Evolutionary conservation across 2,888 invertebrate genomes (phyloP).

Genomic region (Boloria euphrosyne): DNA sequence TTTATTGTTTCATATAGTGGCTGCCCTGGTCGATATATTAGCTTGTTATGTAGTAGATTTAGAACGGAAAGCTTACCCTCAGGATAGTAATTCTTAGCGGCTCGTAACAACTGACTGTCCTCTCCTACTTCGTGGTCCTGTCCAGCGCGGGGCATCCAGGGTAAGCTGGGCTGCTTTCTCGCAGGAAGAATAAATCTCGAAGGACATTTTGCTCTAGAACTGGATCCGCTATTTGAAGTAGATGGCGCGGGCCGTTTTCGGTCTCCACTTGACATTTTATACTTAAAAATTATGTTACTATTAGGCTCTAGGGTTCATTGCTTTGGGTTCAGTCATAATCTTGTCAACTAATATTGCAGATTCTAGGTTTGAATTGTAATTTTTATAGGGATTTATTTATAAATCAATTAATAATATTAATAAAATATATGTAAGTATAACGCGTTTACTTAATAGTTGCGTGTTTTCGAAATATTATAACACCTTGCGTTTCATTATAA

Average conservation of each 20-base stretch:
- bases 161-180: constrained; percentile 51
- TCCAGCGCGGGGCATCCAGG: constrained; percentile 67
- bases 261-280: constrained; percentile 26
- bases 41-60: no score
- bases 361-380: neutral
- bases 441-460: no score
- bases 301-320: neutral
- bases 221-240: constrained; percentile 30
- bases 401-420: no score
- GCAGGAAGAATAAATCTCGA: constrained; percentile 58
- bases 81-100: constrained; percentile 67
- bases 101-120: constrained; percentile 63
- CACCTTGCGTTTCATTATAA: no score
- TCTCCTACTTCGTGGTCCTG: constrained; percentile 63
- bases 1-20: no score
- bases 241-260: constrained; percentile 32
- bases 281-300: neutral
- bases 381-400: no score
- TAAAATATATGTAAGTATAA: no score
- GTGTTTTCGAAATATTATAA: no score
- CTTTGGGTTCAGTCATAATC: no score
- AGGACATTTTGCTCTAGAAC: constrained; percentile 46
- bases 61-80: constrained; percentile 53
- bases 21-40: neutral
- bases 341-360: neutral